Percentiles rank a stretch among this genome's conserved stretches.
These are phyloP conservation scores for Cyanocitta stelleri DNA, from an alignment of 2,113 vertebrate genomes.

Conservation along the genomic window DNA sequence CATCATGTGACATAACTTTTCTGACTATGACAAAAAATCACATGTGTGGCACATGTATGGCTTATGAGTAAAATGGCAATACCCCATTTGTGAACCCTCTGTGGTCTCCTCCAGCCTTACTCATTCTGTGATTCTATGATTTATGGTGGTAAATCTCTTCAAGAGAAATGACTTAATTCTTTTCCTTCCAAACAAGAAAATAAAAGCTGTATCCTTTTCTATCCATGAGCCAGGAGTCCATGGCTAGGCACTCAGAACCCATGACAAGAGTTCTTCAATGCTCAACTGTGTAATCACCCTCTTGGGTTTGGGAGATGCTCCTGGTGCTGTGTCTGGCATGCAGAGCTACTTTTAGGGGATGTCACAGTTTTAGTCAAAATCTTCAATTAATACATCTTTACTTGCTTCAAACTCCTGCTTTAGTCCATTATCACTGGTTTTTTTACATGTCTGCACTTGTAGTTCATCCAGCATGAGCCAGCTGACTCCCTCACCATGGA, in stretches of 20 bases:
- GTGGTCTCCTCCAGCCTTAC: background rate
- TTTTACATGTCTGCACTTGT: background rate
- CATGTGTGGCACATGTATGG: accelerated
- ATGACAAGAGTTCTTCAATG: background rate
- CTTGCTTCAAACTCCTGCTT: background rate
- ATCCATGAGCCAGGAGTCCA: background rate
- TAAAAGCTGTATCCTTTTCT: background rate
- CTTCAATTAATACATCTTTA: background rate
- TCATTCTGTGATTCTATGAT: background rate
- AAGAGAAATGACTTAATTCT: background rate
- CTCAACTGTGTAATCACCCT: background rate
- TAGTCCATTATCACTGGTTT: background rate
- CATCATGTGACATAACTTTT: background rate
- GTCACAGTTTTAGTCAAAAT: background rate
- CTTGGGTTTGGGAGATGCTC: background rate
- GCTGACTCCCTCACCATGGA: background rate
- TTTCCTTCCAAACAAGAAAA: background rate
- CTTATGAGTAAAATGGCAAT: background rate
- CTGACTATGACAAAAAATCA: background rate
- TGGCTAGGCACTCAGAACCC: background rate
- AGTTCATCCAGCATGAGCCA: background rate
- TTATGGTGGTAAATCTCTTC: background rate
- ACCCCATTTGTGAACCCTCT: background rate
- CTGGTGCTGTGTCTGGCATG: background rate
- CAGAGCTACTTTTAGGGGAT: background rate